Percentiles rank a stretch among this genome's conserved stretches.
These are phyloP conservation scores for Diarsia brunnea DNA, from an alignment of 2,888 invertebrate genomes.

Conservation along the genomic window DNA sequence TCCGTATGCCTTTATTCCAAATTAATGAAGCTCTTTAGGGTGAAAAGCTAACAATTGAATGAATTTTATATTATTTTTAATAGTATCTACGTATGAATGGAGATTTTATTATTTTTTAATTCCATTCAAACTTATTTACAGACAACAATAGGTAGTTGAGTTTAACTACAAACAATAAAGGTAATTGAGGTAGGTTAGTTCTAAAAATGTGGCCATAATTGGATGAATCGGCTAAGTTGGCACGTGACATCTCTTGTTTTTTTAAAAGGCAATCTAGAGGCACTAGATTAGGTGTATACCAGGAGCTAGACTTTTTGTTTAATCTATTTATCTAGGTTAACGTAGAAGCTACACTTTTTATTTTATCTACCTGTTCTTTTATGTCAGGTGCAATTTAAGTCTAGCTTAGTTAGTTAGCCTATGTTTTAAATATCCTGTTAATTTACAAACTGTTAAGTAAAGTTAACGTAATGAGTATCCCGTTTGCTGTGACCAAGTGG, in stretches of 20 bases:
- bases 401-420: background rate
- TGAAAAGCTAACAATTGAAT: background rate
- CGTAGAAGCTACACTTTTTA: background rate
- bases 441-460: background rate
- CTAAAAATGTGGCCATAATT: constrained; percentile 32
- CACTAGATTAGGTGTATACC: constrained; percentile 2
- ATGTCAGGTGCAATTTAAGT: background rate
- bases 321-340: background rate
- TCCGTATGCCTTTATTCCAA: background rate
- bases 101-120: background rate
- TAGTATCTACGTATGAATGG: background rate
- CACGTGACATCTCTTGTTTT: constrained; percentile 12
- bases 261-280: constrained; percentile 19
- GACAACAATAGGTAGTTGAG: background rate
- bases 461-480: too few species aligned
- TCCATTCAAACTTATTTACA: background rate
- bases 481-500: too few species aligned
- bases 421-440: background rate
- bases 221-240: constrained; percentile 28
- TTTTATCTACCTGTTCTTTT: background rate
- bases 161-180: background rate
- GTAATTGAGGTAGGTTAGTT: constrained; percentile 17
- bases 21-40: background rate
- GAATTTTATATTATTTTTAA: too few species aligned
- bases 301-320: constrained; percentile 1